These are phyloP conservation scores for Trichomalopsis sarcophagae DNA, from an alignment of 1,140 invertebrate species.

Conservation along the genomic window DNA sequence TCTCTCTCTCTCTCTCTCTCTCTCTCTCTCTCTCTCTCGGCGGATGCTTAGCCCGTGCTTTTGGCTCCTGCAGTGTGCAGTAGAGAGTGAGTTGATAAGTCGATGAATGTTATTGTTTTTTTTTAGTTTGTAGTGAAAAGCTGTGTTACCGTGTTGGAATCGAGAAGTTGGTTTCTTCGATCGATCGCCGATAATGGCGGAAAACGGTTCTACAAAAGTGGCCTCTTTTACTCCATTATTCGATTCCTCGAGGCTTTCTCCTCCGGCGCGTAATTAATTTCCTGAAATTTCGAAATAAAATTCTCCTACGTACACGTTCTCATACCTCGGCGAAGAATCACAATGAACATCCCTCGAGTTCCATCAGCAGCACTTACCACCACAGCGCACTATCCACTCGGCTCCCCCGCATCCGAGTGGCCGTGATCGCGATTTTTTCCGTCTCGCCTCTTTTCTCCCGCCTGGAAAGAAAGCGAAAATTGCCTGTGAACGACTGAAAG, in stretches of 20 bases:
- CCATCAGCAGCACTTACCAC: background rate
- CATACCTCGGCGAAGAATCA: background rate
- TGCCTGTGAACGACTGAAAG: background rate
- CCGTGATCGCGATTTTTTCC: background rate
- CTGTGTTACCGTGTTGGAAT: too few relatives aligned
- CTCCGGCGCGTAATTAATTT: too few relatives aligned
- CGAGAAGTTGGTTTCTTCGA: too few relatives aligned
- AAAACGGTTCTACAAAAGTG: too few relatives aligned
- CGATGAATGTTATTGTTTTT: too few relatives aligned
- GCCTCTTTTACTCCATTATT: too few relatives aligned
- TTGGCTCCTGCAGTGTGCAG: background rate
- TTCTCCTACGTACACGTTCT: too few relatives aligned
- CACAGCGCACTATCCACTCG: background rate
- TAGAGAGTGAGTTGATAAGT: background rate
- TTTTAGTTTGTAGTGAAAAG: too few relatives aligned
- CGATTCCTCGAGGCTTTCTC: too few relatives aligned
- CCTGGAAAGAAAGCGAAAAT: background rate
- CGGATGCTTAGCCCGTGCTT: background rate
- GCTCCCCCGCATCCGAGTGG: background rate
- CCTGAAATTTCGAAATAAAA: too few relatives aligned
- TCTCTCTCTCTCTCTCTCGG: background rate
- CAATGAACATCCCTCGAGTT: conserved; percentile 17
- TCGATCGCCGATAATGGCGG: too few relatives aligned
- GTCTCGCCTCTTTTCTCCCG: background rate
- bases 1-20: too few relatives aligned